Conservation (phyloP, 2,797 vertebrate species). For the Enteromius anoplus region DNA sequence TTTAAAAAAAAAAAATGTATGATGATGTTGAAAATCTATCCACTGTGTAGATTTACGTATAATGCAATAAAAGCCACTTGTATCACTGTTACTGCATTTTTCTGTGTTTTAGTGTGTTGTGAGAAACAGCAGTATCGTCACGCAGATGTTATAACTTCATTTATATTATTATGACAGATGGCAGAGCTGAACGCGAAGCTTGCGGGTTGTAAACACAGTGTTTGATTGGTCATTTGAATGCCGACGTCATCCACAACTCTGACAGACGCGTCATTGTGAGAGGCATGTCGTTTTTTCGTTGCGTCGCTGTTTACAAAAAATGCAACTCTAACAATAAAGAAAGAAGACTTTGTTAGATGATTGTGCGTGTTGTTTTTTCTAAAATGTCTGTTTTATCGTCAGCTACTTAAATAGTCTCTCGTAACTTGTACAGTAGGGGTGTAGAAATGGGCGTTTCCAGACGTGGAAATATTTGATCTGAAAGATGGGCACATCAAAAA, state of each 20-base stretch:
- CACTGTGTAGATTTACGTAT: background rate
- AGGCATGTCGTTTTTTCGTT: background rate
- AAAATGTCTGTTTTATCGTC: background rate
- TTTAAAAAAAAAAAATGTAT: no score
- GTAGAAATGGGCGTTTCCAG: background rate
- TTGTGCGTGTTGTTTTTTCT: background rate
- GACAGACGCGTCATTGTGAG: background rate
- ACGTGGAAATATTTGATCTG: background rate
- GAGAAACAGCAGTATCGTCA: background rate
- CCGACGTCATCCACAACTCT: conserved; percentile 5
- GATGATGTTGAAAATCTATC: background rate
- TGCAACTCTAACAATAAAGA: background rate
- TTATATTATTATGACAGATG: conserved; percentile 8
- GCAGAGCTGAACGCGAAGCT: conserved; percentile 12
- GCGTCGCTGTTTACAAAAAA: background rate
- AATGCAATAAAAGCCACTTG: background rate
- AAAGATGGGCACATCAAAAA: conserved; percentile 75
- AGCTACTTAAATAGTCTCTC: background rate
- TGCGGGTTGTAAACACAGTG: conserved; percentile 12
- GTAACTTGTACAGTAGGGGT: no score
- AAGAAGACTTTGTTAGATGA: background rate
- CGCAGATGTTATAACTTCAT: conserved; percentile 24
- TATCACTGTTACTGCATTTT: background rate
- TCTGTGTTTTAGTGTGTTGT: background rate
- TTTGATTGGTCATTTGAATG: conserved; percentile 6